These are phyloP conservation scores for Orius insidiosus DNA, from an alignment of 1,140 invertebrate genomes.

Conservation along the genomic window DNA sequence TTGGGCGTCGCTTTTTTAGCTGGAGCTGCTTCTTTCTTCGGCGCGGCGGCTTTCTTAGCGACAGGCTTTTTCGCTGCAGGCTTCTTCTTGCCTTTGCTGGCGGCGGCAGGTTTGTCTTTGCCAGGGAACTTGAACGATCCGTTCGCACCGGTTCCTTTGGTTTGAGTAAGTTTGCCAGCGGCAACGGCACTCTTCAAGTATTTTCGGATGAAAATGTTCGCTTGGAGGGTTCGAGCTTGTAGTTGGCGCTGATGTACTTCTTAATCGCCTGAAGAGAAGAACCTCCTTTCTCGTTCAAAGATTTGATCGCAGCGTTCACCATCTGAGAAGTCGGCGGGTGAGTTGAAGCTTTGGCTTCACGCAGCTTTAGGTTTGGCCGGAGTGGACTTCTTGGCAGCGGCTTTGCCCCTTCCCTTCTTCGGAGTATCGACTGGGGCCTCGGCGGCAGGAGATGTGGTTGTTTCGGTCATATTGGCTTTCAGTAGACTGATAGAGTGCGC, in stretches of 20 bases:
- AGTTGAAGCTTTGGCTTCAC: not conserved
- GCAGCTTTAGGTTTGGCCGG: not conserved
- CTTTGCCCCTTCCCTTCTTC: not conserved
- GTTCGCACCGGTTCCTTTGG: conserved; percentile 29
- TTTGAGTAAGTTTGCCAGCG: conserved; percentile 24
- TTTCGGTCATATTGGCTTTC: conserved; percentile 3
- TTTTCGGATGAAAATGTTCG: conserved; percentile 26
- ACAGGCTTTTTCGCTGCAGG: conserved; percentile 14
- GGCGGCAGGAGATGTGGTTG: conserved; percentile 1
- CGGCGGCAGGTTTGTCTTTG: conserved; percentile 9
- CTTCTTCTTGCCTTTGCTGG: conserved; percentile 15
- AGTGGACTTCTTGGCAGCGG: not conserved
- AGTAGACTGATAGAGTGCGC: not conserved
- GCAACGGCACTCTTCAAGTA: conserved; percentile 28
- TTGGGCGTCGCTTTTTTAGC: conserved; percentile 1
- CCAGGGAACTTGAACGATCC: conserved; percentile 28
- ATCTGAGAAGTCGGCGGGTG: conserved; percentile 25
- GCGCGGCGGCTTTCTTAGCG: not conserved
- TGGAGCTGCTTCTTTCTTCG: not conserved
- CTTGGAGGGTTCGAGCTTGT: conserved; percentile 30
- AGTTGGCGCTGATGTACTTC: conserved; percentile 28
- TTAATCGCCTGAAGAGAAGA: too few species aligned
- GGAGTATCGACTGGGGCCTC: not conserved
- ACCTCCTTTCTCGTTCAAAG: conserved; percentile 29
- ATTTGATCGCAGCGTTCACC: conserved; percentile 32